Conservation (phyloP, 2,113 vertebrate species). For the Hippocampus mohnikei region DNA sequence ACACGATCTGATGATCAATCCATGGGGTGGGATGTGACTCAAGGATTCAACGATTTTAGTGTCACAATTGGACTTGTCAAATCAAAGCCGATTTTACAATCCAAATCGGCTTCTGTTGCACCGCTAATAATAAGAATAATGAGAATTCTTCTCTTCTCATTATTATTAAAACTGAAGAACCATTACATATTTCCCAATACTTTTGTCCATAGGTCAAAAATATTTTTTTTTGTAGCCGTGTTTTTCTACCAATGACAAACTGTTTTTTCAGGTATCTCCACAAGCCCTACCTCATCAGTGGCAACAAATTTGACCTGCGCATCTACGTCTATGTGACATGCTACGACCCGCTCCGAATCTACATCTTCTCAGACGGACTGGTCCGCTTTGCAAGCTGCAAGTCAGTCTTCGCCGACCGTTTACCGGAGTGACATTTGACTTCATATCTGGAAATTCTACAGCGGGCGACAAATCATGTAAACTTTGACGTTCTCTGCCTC, state of each 20-base stretch:
- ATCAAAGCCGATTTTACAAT: no score
- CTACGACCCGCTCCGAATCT: constrained; percentile 90
- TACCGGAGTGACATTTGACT: not conserved
- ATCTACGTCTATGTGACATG: constrained; percentile 95
- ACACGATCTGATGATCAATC: no score
- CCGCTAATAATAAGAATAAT: no score
- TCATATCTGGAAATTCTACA: no score
- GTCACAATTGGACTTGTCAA: no score
- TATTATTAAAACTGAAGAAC: no score
- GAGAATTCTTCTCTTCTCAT: no score
- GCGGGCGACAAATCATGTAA: not conserved
- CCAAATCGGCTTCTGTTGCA: no score
- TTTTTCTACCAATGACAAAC: not conserved
- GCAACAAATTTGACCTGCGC: constrained; percentile 95
- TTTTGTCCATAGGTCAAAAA: not conserved
- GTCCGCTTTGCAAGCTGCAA: constrained; percentile 99
- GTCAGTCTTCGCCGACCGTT: constrained; percentile 64
- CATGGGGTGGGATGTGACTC: no score
- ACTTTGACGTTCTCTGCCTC: not conserved
- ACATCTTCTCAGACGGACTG: constrained; percentile 92
- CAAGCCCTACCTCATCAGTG: constrained; percentile 97
- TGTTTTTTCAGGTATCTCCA: constrained; percentile 81
- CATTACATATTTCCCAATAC: not conserved
- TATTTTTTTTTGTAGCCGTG: not conserved
- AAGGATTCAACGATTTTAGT: no score